Percentiles rank a stretch among this genome's conserved stretches.
phyloP scores from a whole-genome alignment of 2,797 vertebrate genomes.

The Mormyrops boulengeri region DNA sequence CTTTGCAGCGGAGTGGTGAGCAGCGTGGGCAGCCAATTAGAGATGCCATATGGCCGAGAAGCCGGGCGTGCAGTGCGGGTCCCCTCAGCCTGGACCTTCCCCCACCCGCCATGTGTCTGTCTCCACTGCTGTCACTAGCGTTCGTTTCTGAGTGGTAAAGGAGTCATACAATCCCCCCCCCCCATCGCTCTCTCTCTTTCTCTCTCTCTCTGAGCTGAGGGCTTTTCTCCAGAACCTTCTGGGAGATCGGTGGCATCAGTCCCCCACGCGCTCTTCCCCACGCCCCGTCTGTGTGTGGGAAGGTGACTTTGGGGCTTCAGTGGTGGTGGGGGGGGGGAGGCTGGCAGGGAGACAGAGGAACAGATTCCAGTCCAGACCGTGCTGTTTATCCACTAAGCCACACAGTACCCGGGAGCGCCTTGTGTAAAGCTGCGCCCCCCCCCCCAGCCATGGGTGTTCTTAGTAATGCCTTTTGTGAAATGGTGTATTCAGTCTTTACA shows the following conservation, averaged over 20 bases:
- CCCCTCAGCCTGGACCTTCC: constrained; percentile 49
- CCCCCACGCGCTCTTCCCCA: neutral
- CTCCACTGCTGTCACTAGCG: constrained; percentile 19
- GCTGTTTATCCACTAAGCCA: constrained; percentile 7
- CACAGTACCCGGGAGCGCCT: neutral
- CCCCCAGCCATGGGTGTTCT: neutral
- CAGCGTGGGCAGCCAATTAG: constrained; percentile 62
- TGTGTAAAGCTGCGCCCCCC: neutral
- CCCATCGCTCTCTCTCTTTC: too few relatives aligned
- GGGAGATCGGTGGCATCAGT: neutral
- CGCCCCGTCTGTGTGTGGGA: constrained; percentile 6
- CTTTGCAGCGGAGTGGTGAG: constrained; percentile 5
- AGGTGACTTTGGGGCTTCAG: neutral
- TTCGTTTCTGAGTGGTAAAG: neutral
- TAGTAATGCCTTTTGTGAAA: neutral
- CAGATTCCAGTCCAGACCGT: constrained; percentile 6
- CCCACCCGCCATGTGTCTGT: constrained; percentile 65
- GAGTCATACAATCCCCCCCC: neutral
- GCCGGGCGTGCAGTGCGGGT: constrained; percentile 58
- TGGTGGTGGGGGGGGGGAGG: neutral
- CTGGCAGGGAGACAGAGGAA: constrained; percentile 3
- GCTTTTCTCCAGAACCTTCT: neutral
- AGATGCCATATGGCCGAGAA: constrained; percentile 66
- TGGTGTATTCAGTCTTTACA: neutral
- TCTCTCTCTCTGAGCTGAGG: neutral